phyloP scores from a whole-genome alignment of 2,888 invertebrate species.

The Nasonovia ribisnigri region DNA sequence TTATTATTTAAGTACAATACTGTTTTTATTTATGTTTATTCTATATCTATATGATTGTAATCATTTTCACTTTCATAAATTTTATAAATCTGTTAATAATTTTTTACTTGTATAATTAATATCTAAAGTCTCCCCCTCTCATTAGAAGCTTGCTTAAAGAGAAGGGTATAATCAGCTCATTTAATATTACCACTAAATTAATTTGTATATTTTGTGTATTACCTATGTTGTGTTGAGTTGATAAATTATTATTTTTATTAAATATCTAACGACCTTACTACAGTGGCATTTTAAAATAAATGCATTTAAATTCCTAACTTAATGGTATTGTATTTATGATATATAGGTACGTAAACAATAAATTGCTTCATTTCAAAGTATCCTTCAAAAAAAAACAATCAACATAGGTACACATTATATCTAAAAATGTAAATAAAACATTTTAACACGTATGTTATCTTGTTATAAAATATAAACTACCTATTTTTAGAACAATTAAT shows the following conservation, averaged over 20 bases:
- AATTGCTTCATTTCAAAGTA: neutral
- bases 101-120: neutral
- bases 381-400: neutral
- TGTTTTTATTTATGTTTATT: too few relatives aligned
- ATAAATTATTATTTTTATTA: too few relatives aligned
- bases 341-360: neutral
- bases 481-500: neutral
- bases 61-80: too few relatives aligned
- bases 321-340: neutral
- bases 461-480: neutral
- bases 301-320: neutral
- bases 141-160: slow-evolving; percentile 2
- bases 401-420: neutral
- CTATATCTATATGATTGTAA: too few relatives aligned
- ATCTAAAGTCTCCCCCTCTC: neutral
- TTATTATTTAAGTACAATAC: too few relatives aligned
- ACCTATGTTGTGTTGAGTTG: too few relatives aligned
- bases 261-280: neutral
- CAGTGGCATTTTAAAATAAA: neutral
- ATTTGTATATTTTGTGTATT: too few relatives aligned
- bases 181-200: too few relatives aligned
- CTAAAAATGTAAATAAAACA: neutral
- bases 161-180: neutral
- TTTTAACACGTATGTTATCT: neutral
- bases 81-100: too few relatives aligned